phyloP scores from a whole-genome alignment of 2,888 invertebrate species.

The Epiblema foenella region DNA sequence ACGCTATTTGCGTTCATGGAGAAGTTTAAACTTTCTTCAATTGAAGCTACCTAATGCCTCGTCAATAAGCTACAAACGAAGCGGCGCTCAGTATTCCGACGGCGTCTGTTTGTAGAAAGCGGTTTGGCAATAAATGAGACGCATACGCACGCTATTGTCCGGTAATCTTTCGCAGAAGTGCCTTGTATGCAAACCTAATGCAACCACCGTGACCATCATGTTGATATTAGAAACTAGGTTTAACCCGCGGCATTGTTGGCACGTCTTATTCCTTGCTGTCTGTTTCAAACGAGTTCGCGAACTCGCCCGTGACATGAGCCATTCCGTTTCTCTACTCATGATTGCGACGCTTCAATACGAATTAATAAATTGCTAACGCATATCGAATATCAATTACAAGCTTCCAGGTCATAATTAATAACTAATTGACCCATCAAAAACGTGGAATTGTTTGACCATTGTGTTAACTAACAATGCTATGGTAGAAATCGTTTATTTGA shows the following conservation, averaged over 20 bases:
- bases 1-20: slow-evolving; percentile 3
- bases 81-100: slow-evolving; percentile 71
- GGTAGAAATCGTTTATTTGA: slow-evolving; percentile 44
- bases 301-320: neutral
- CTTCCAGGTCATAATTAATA: slow-evolving; percentile 34
- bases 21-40: slow-evolving; percentile 43
- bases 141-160: slow-evolving; percentile 77
- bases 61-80: slow-evolving; percentile 59
- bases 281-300: slow-evolving; percentile 7
- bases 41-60: slow-evolving; percentile 37
- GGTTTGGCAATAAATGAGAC: slow-evolving; percentile 78
- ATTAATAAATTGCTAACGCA: slow-evolving; percentile 27
- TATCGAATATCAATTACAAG: slow-evolving; percentile 26
- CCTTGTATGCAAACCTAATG: slow-evolving; percentile 72
- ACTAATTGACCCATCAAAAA: slow-evolving; percentile 31
- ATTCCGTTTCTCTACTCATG: slow-evolving; percentile 17
- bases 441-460: slow-evolving; percentile 40
- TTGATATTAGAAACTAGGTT: slow-evolving; percentile 48
- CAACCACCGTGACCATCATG: slow-evolving; percentile 70
- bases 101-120: slow-evolving; percentile 80
- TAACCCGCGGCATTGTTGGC: slow-evolving; percentile 26
- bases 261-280: neutral
- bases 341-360: slow-evolving; percentile 17
- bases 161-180: slow-evolving; percentile 82
- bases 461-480: slow-evolving; percentile 38